phyloP scores from a whole-genome alignment of 2,797 vertebrate species.

The Botia almorhae region DNA sequence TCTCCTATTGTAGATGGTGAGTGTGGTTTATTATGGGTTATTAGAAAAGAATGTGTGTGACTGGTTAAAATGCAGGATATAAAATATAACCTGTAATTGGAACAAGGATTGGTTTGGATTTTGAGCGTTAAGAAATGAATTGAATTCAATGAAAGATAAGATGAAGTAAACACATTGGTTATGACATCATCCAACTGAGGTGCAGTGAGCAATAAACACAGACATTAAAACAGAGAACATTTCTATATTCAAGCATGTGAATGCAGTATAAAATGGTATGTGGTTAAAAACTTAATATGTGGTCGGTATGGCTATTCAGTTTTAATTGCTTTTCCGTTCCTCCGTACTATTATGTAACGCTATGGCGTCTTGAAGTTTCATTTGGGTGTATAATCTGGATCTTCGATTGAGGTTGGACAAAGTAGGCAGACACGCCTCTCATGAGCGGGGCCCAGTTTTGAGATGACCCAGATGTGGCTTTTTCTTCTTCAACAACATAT shows the following conservation, averaged over 20 bases:
- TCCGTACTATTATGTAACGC: background rate
- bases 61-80: background rate
- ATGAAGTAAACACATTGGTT: background rate
- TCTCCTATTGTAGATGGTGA: constrained; percentile 19
- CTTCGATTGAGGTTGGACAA: background rate
- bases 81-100: background rate
- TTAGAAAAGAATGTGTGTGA: background rate
- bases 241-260: background rate
- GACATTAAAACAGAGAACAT: background rate
- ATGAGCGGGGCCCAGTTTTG: constrained; percentile 25
- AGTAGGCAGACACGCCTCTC: background rate
- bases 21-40: constrained; percentile 8
- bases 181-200: background rate
- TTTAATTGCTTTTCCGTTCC: background rate
- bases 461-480: constrained; percentile 44
- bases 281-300: background rate
- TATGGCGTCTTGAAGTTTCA: background rate
- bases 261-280: background rate
- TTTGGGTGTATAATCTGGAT: constrained; percentile 26
- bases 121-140: background rate
- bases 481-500: constrained; percentile 30
- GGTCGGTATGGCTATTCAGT: background rate
- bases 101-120: background rate
- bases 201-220: background rate
- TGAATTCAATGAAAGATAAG: background rate